phyloP scores from a whole-genome alignment of 1,140 invertebrate genomes.

The Papilio machaon region DNA sequence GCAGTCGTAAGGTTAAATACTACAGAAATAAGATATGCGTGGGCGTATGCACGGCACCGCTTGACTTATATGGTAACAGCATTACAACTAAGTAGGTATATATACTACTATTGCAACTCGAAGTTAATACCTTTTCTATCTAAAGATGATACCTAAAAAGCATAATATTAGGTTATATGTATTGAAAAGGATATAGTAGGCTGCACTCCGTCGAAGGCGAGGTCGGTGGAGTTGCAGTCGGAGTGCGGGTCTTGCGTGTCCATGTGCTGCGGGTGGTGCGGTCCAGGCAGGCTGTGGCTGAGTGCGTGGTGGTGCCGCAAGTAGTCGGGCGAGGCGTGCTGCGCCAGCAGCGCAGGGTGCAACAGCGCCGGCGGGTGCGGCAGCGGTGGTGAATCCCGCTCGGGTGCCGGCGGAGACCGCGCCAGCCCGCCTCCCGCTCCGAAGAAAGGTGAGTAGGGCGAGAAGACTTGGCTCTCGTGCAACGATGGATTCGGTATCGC shows the following conservation, averaged over 20 bases:
- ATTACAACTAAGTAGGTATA: constrained; percentile 30
- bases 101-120: constrained; percentile 34
- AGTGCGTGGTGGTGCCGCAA: constrained; percentile 76
- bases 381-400: constrained; percentile 89
- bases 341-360: constrained; percentile 89
- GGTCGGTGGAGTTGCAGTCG: constrained; percentile 94
- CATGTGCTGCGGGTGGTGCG: constrained; percentile 84
- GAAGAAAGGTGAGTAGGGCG: constrained; percentile 94
- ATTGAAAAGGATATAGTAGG: constrained; percentile 97
- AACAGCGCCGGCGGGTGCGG: constrained; percentile 90
- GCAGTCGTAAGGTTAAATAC: constrained; percentile 80
- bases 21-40: constrained; percentile 80
- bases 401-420: constrained; percentile 85
- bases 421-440: constrained; percentile 82
- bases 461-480: constrained; percentile 97
- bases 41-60: constrained; percentile 55
- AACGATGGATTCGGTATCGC: constrained; percentile 98
- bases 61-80: constrained; percentile 47
- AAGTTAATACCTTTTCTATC: background rate
- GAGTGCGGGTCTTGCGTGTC: constrained; percentile 92
- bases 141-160: constrained; percentile 32
- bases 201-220: constrained; percentile 94
- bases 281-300: constrained; percentile 78
- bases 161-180: constrained; percentile 44
- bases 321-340: constrained; percentile 89